Percentiles rank a stretch among this genome's conserved stretches.
These are phyloP conservation scores for Galeopsomyia nigrocyanea DNA, from an alignment of 2,888 invertebrate species.

Conservation along the genomic window DNA sequence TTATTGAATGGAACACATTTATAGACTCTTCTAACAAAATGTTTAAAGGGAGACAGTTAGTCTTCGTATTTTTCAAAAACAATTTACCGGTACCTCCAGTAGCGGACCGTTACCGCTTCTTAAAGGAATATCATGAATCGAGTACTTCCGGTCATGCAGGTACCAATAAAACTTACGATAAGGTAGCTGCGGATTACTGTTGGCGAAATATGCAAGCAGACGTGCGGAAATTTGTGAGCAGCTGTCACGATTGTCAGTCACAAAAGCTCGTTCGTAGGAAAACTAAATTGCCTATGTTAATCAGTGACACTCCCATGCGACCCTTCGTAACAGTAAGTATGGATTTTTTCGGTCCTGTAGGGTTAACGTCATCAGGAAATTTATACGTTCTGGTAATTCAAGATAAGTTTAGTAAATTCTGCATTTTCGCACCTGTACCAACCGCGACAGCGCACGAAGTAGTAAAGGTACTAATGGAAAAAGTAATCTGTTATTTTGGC, in stretches of 20 bases:
- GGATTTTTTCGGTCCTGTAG: slow-evolving; percentile 11
- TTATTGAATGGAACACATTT: too few species aligned
- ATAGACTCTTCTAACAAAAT: background rate
- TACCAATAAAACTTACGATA: slow-evolving; percentile 4
- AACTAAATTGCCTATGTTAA: background rate
- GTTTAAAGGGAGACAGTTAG: background rate
- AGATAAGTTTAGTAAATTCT: slow-evolving; percentile 8
- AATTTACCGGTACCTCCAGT: background rate
- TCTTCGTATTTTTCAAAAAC: background rate
- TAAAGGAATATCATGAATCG: slow-evolving; percentile 13
- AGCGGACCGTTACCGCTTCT: too few species aligned
- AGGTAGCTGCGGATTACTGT: slow-evolving; percentile 8
- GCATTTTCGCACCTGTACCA: background rate
- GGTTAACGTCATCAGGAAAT: too few species aligned
- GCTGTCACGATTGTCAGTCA: slow-evolving; percentile 11
- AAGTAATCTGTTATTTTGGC: background rate
- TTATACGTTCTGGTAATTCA: slow-evolving; percentile 12
- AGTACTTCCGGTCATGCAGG: too few species aligned
- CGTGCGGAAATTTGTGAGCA: background rate
- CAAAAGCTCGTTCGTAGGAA: slow-evolving; percentile 10
- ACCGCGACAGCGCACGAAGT: background rate
- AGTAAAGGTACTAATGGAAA: background rate
- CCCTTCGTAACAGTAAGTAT: slow-evolving; percentile 15
- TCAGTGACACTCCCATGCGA: slow-evolving; percentile 11
- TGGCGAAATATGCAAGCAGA: slow-evolving; percentile 14